Conservation (phyloP, 2,888 invertebrate genomes). For the Cerceris rybyensis region DNA sequence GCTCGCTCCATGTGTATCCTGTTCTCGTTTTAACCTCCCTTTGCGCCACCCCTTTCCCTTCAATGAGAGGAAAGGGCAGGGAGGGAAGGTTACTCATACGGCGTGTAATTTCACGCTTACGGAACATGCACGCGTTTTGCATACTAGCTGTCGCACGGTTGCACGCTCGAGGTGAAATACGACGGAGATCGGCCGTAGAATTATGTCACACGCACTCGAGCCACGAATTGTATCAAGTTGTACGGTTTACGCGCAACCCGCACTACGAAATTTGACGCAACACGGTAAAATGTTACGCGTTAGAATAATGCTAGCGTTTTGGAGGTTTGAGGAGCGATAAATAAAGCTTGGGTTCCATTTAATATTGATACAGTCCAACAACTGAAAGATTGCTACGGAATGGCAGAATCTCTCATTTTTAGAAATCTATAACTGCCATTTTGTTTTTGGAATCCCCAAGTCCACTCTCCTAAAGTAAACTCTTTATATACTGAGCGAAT, state of each 20-base stretch:
- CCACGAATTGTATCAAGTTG: conserved; percentile 55
- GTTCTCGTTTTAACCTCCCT: neutral
- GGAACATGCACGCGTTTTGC: conserved; percentile 69
- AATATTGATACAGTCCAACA: no score
- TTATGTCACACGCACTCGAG: conserved; percentile 51
- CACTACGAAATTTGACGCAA: conserved; percentile 37
- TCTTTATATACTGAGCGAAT: no score
- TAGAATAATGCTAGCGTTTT: no score
- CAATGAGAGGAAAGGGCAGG: neutral
- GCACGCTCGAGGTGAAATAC: conserved; percentile 67
- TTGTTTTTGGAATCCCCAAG: no score
- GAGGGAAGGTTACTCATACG: conserved; percentile 46
- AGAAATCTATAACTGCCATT: no score
- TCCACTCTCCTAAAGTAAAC: no score
- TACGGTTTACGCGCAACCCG: conserved; percentile 31
- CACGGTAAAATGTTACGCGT: conserved; percentile 15
- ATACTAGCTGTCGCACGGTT: conserved; percentile 66
- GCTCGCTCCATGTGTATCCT: neutral
- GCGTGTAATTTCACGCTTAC: conserved; percentile 74
- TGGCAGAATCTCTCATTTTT: no score
- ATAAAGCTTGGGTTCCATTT: no score
- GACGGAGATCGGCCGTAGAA: conserved; percentile 57
- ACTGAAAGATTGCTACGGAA: no score
- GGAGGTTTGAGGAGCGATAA: no score
- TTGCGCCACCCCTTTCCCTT: conserved; percentile 3